Evolutionary conservation across 2,888 invertebrate species (phyloP), one percentile per base, ranked within the genome.

Genomic region (Norana najaformis): DNA sequence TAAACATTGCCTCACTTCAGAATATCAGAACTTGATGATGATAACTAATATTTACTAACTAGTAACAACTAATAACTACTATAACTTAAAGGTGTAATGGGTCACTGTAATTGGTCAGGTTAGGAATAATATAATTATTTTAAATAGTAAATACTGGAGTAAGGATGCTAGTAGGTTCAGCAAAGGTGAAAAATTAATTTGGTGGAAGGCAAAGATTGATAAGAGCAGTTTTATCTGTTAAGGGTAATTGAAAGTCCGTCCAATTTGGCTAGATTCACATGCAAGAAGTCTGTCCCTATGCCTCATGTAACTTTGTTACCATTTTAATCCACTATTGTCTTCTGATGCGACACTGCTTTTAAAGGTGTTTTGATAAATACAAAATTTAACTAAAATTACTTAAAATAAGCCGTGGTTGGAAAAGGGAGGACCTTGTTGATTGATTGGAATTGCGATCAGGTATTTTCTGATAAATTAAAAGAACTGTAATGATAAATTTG

Each of bases 1-100:
- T 69, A n/a, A 69, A 69, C 69, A n/a, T 69, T 69, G 69, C 69
- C 69, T 69, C n/a, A n/a, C n/a, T 69, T 69, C 69, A n/a, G 69
- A 69, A 30, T 69, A n/a, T 69, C 69, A 69, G n/a, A 69, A 69
- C 69, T 69, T 69, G 69, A 69, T n/a, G 69, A 69, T n/a, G 30
- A 47, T 23, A 23, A 30, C n/a, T n/a, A 69, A n/a, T n/a, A 1
- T 69, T 69, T 69, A 8, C n/a, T 30, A 69, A n/a, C n/a, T 69
- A n/a, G n/a, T 69, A 69, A 16, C n/a, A 11, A 69, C 30, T n/a
- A n/a, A n/a, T 69, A 69, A n/a, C 69, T 69, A n/a, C n/a, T 69
- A 11, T 69, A 30, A 69, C 30, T 69, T 8, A 69, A 69, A 11
- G 8, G 69, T 69, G 69, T 69, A 11, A 69, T 8, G n/a, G 30